A percentile compares a stretch with the other conserved stretches of the same genome.
phyloP scores from a whole-genome alignment of 2,797 vertebrate species.

The Lacerta bilineata region DNA sequence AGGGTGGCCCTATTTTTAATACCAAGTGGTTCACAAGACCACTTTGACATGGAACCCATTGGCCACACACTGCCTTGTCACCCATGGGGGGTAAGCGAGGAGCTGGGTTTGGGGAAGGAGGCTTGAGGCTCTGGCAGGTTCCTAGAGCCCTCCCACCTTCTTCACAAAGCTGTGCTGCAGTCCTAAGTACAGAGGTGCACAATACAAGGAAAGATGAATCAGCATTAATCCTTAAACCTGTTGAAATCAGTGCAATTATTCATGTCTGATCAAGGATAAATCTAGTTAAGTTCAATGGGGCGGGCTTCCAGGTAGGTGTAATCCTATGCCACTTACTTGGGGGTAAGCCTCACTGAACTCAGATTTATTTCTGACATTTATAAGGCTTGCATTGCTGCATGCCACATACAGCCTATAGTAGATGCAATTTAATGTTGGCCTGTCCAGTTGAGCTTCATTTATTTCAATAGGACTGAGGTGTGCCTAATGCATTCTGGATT shows the following conservation, averaged over 20 bases:
- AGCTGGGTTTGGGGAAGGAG: too few relatives aligned
- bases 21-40: too few relatives aligned
- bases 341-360: neutral
- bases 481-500: neutral
- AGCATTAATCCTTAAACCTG: neutral
- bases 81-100: too few relatives aligned
- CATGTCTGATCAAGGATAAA: neutral
- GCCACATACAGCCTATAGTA: neutral
- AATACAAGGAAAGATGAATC: neutral
- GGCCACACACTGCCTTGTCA: too few relatives aligned
- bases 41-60: too few relatives aligned
- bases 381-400: neutral
- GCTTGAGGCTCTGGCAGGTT: too few relatives aligned
- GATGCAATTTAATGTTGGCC: neutral
- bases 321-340: neutral
- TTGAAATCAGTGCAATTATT: neutral
- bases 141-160: too few relatives aligned
- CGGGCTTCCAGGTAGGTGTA: neutral
- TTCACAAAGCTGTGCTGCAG: too few relatives aligned
- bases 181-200: too few relatives aligned
- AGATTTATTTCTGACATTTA: neutral
- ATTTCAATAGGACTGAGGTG: neutral
- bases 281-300: neutral
- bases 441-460: neutral
- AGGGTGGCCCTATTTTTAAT: too few relatives aligned